These are phyloP conservation scores for Euwallacea fornicatus DNA, from an alignment of 1,140 invertebrate species.

Conservation along the genomic window DNA sequence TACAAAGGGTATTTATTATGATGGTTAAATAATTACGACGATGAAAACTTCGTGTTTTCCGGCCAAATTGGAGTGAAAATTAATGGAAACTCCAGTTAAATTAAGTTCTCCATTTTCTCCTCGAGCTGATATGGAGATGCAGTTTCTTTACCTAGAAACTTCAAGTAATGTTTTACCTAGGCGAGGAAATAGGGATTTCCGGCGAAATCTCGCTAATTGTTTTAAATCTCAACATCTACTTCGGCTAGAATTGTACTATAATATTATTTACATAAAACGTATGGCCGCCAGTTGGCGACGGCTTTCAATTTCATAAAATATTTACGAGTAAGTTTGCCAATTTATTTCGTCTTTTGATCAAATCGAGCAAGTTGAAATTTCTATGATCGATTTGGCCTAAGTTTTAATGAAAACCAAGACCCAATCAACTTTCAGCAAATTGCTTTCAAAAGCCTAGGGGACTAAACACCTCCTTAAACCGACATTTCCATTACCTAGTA, in stretches of 20 bases:
- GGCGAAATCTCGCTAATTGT: not conserved
- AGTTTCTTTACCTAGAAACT: conserved; percentile 7
- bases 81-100: conserved; percentile 26
- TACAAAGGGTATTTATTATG: conserved; percentile 22
- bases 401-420: not conserved
- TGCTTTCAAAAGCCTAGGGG: not conserved
- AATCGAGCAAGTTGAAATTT: too few species aligned
- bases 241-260: too few species aligned
- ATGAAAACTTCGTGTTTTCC: conserved; percentile 20
- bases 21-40: conserved; percentile 24
- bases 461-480: not conserved
- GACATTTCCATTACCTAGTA: not conserved
- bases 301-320: too few species aligned
- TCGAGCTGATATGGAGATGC: conserved; percentile 17
- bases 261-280: too few species aligned
- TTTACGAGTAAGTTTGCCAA: too few species aligned
- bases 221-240: not conserved
- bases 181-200: not conserved
- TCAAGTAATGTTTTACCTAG: conserved; percentile 7
- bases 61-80: conserved; percentile 19
- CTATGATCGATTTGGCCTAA: not conserved
- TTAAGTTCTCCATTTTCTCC: conserved; percentile 25
- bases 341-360: too few species aligned
- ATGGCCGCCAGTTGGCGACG: too few species aligned
- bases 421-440: not conserved